Evolutionary conservation across 2,113 vertebrate species (phyloP).

Genomic region (Stigmatopora nigra): DNA sequence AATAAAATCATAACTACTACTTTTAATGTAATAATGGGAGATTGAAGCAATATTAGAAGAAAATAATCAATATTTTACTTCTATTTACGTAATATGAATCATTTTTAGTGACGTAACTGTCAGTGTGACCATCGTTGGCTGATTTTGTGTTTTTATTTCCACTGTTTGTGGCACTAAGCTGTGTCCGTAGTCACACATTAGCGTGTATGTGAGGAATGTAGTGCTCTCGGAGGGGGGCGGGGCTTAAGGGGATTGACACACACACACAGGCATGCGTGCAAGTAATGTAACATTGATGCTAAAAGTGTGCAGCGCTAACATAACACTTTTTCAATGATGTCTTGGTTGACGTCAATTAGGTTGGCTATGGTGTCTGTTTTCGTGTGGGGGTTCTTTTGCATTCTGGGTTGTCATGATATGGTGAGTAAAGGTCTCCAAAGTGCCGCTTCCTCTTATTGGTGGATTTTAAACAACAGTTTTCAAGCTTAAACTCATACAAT

Average conservation of each 20-base stretch:
- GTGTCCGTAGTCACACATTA: slow-evolving; percentile 62
- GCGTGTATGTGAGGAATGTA: slow-evolving; percentile 46
- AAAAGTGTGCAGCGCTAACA: slow-evolving; percentile 47
- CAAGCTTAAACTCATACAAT: too few species aligned
- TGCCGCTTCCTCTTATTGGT: slow-evolving; percentile 51
- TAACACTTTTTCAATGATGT: slow-evolving; percentile 34
- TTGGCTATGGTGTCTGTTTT: slow-evolving; percentile 26
- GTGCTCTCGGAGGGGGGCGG: slow-evolving; percentile 18
- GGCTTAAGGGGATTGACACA: slow-evolving; percentile 33
- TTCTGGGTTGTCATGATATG: slow-evolving; percentile 34
- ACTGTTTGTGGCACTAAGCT: slow-evolving; percentile 56
- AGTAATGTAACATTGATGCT: slow-evolving; percentile 23
- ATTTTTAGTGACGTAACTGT: too few species aligned
- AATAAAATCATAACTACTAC: too few species aligned
- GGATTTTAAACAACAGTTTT: slow-evolving; percentile 26
- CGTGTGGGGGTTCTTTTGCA: slow-evolving; percentile 38
- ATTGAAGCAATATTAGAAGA: too few species aligned
- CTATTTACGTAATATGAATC: too few species aligned
- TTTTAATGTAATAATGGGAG: too few species aligned
- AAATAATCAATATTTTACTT: too few species aligned
- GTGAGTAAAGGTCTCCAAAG: slow-evolving; percentile 42
- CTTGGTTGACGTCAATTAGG: slow-evolving; percentile 44
- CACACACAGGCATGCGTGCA: slow-evolving; percentile 41
- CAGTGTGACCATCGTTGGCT: slow-evolving; percentile 9
- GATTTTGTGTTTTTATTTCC: slow-evolving; percentile 47